Base-by-base conservation (phyloP, 2,888 invertebrate species). In the Teleogryllus oceanicus region DNA sequence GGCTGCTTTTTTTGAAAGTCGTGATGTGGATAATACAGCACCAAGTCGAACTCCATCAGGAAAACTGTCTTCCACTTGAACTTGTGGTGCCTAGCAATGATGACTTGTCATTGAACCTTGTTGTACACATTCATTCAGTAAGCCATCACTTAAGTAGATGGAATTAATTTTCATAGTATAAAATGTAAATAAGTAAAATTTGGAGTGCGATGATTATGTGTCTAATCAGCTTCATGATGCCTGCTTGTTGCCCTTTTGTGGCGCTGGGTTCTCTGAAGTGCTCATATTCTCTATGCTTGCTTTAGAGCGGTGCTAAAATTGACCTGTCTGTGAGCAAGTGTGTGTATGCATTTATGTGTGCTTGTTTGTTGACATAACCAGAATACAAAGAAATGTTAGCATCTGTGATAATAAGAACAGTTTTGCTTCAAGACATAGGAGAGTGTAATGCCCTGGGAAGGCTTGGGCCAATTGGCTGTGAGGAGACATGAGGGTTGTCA, bases 1-100 rank as follows among this genome's bases (percentile, higher is more conserved):
- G 91, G 92, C 94, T 82, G 94, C 94, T 82, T 91, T 94, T 86
- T 94, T 94, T 86, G 94, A 94, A 74, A 81, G 74, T 50, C 78
- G 75, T 74, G 82, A 82, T 77, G 13, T 62, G 21, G 16, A 76
- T 24, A 79, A 77, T 50, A 76, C 78, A 62, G 21, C 79, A 75
- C 24, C 77, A n/a, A 49, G 80, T 21, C 79, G 74, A 20, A 18
- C 80, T 50, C 75, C 76, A 4, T 21, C 77, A 12, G 80, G 80
- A 62, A 80, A 80, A 49, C 79, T 79, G 75, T 79, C 78, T n/a
- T 62, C 62, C n/a, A 62, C 62, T 18, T 62, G 62, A 62, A 62
- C 37, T 24, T 74, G 20, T 78, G 74, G 37, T 78, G 49, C 74
- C 20, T 74, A 16, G 49, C 24, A 13, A 4, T 18, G 51, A 50